Base-by-base conservation (phyloP, 2,113 vertebrate genomes). In the Daubentonia madagascariensis region DNA sequence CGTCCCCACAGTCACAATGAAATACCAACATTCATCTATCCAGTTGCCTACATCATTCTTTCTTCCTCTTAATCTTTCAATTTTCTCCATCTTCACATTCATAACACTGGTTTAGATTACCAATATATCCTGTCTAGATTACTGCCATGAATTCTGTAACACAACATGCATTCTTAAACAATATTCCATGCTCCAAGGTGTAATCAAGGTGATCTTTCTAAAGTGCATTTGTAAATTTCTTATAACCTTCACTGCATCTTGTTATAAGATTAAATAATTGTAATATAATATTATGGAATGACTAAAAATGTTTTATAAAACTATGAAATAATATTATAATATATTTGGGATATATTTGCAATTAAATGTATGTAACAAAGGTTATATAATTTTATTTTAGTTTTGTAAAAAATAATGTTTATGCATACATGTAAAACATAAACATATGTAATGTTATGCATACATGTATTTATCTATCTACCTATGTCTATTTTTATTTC, bases 351-450 rank as follows among this genome's bases (percentile, higher is more conserved):
- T 65, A 73, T 50, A 37, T 88, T 76, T 70, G 4, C 3, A 61
- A 61, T 50, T 43, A 95, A 84, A 43, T 81, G 2, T 2, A 52
- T 37, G 6, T 81, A 11, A 32, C 7, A 63, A 67, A 22, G 12
- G 43, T 48, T 81, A 61, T 45, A 28, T 67, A 75, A 85, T 68
- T 88, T 84, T 1, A 90, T 61, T 63, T 84, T 25, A 88, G 22
- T 85, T 85, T 79, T 80, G 1, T 68, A 43, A 96, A 86, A 93
- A 28, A 10, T 61, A 85, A 68, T 79, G 6, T 23, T 59, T 70
- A 78, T 90, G 7, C 10, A 40, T 30, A 59, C 13, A 43, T 48
- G 0, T 57, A 76, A 94, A 92, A 57, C 20, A n/a, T n/a, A n/a
- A n/a, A n/a, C n/a, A n/a, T n/a, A n/a, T n/a, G n/a, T n/a, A n/a